Evolutionary conservation across 2,888 invertebrate genomes (phyloP), one percentile per base, ranked within the genome.

Genomic region (Arge pagana): DNA sequence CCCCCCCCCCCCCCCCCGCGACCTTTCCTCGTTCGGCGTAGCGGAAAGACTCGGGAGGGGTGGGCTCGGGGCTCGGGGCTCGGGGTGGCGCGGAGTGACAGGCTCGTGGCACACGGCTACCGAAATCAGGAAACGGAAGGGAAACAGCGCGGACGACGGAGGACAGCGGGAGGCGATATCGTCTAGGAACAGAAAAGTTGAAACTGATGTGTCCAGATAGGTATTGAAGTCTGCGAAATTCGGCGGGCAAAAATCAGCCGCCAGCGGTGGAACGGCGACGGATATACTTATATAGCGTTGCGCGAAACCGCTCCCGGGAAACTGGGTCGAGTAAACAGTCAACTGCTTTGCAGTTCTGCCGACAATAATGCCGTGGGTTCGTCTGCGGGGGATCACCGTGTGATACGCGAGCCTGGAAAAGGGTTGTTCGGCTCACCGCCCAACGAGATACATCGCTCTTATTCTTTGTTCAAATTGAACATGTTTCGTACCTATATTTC

Each of bases 41-140:
- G 43, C 18, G 30, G 36, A 30, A 4, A 45, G 52, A 33, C 53
- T 49, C 36, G 52, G 67, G 68, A 66, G 66, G 66, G 65, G 65
- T 68, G 70, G 62, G 45, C 48, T 41, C 50, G 52, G 64, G 64
- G 62, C 64, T 63, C 59, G 66, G 71, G 62, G 66, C 68, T 64
- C 68, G 71, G 68, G 76, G 72, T 73, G 72, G 71, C 73, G 71
- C 67, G 71, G 45, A 24, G 48, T 36, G 50, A 33, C 50, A 28
- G 35, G 24, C 19, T 33, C 42, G 51, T 1, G 15, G 24, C 4
- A 16, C 7, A 37, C 30, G 52, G n/a, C n/a, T n/a, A n/a, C n/a
- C n/a, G n/a, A n/a, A n/a, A n/a, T n/a, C n/a, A n/a, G 51, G 53
- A 53, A 49, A 50, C 13, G 39, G 13, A n/a, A 19, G 23, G 18